Percentiles rank a stretch among this genome's conserved stretches.
Evolutionary conservation across 2,888 invertebrate genomes (phyloP).

Genomic region (Oligia strigilis): DNA sequence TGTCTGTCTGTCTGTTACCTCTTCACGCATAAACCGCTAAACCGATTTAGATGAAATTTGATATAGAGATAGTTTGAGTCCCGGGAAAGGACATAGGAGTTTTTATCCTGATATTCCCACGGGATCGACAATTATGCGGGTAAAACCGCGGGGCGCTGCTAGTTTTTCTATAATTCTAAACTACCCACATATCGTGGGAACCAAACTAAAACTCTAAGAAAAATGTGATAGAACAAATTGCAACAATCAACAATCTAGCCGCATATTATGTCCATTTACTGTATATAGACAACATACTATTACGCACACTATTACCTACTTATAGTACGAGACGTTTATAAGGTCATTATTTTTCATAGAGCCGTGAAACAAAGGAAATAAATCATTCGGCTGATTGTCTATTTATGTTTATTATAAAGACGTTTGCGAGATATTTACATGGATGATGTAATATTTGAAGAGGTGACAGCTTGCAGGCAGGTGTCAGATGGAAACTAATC

Average conservation of each 20-base stretch:
- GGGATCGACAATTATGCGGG: no score
- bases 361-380: slow-evolving; percentile 67
- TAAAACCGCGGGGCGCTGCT: no score
- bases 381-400: slow-evolving; percentile 63
- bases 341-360: slow-evolving; percentile 65
- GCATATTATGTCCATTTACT: slow-evolving; percentile 61
- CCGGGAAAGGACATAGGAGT: no score
- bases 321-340: slow-evolving; percentile 52
- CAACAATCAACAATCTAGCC: slow-evolving; percentile 45
- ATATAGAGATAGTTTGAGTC: no score
- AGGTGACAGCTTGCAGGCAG: slow-evolving; percentile 46
- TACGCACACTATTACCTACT: slow-evolving; percentile 48
- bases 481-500: slow-evolving; percentile 41
- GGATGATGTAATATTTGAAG: slow-evolving; percentile 60
- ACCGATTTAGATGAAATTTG: no score
- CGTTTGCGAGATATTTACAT: slow-evolving; percentile 57
- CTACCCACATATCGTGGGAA: slow-evolving; percentile 57
- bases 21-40: no score
- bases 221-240: slow-evolving; percentile 52
- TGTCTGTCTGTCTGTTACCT: no score
- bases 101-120: no score
- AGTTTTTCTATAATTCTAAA: slow-evolving; percentile 15
- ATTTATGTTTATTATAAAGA: slow-evolving; percentile 67
- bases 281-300: slow-evolving; percentile 58
- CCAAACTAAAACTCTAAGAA: slow-evolving; percentile 43